Base-by-base conservation (phyloP, 2,113 vertebrate species). In the Campylomormyrus tamandua region DNA sequence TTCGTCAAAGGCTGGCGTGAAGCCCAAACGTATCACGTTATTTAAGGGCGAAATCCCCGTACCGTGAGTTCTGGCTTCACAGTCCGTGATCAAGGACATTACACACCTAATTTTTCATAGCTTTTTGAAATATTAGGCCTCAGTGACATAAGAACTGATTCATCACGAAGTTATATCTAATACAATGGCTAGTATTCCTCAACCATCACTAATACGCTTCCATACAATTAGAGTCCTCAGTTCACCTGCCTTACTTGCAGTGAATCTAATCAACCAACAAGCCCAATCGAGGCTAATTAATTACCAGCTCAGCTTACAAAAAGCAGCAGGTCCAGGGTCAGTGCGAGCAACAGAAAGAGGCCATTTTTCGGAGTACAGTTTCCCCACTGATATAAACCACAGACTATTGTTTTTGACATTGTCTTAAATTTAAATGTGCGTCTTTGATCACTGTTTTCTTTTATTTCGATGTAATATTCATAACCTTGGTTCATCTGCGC, bases 51-150 rank as follows among this genome's bases (percentile, higher is more conserved):
- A 66, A 31, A 31, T 27, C n/a, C 62, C 62, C n/a, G 27, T 66
- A 66, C 62, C 9, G 2, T 66, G 58, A 11, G 2, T 27, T 27
- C 58, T 66, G 62, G 62, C 62, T 31, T 31, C 27, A 27, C 62
- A 70, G 62, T 70, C 62, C n/a, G 27, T 70, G n/a, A 31, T 31
- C n/a, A 27, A 70, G n/a, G 62, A 31, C 9, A 31, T 70, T 27
- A 31, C 62, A 31, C 62, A 31, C n/a, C n/a, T 70, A 27, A 70
- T 70, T 70, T 70, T 70, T 70, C 62, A 10, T 70, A 8, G 31
- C 74, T 80, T 80, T 80, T 80, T 80, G 74, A 80, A 80, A 80
- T 80, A 80, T 80, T 80, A 39, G 74, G 74, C 74, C 74, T 80
- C 74, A 7, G 74, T 42, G 74, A 80, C 31, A 17, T 42, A 42